A percentile compares a stretch with the other conserved stretches of the same genome.
Conservation (phyloP, 2,888 invertebrate species). For the Tillus elongatus region DNA sequence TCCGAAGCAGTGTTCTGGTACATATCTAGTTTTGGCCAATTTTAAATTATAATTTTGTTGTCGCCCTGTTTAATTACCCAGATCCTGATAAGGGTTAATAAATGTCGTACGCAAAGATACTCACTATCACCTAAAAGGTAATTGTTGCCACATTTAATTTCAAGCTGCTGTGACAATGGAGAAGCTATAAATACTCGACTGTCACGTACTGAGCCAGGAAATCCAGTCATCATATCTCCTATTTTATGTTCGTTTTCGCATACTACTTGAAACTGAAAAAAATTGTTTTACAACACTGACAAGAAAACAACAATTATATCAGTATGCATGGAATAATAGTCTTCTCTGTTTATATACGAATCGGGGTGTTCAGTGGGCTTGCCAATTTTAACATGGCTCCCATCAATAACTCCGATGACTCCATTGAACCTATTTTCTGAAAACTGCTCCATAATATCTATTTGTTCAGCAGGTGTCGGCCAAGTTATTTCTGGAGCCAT, state of each 20-base stretch:
- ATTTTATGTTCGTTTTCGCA: neutral
- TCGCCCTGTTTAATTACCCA: slow-evolving; percentile 8
- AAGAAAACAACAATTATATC: neutral
- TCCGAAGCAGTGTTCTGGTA: slow-evolving; percentile 13
- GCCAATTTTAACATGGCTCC: slow-evolving; percentile 1
- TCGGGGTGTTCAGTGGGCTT: slow-evolving; percentile 4
- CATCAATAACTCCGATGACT: slow-evolving; percentile 8
- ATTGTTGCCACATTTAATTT: neutral
- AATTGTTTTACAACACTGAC: neutral
- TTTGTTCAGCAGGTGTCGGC: slow-evolving; percentile 14
- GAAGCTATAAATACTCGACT: neutral
- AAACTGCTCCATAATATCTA: slow-evolving; percentile 12
- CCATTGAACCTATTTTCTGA: slow-evolving; percentile 9
- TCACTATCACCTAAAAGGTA: slow-evolving; percentile 1
- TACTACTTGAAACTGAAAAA: slow-evolving; percentile 5
- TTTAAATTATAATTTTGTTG: slow-evolving; percentile 12
- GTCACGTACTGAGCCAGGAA: slow-evolving; percentile 5
- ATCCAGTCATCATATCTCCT: neutral
- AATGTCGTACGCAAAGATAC: slow-evolving; percentile 5
- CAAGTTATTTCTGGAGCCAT: slow-evolving; percentile 14
- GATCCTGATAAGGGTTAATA: slow-evolving; percentile 11
- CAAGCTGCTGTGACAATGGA: neutral
- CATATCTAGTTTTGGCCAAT: slow-evolving; percentile 11
- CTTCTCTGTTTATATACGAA: slow-evolving; percentile 4
- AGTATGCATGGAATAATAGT: neutral